phyloP scores from a whole-genome alignment of 2,888 invertebrate species.

The Netelia melanura region DNA sequence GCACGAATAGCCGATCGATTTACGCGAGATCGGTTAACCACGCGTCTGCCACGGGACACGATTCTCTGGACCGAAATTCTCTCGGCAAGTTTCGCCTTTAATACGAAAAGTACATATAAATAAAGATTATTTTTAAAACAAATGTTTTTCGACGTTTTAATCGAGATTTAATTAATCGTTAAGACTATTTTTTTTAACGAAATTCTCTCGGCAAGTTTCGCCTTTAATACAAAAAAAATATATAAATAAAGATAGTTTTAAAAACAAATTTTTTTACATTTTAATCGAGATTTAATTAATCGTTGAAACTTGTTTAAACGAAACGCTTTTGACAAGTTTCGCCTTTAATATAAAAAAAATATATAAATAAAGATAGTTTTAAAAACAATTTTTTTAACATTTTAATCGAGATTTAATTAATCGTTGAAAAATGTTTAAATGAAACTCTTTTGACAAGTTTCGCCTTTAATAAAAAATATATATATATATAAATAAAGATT shows the following conservation, averaged over 20 bases:
- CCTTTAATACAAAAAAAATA: neutral
- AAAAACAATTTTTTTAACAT: too few species aligned
- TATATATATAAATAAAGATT: neutral
- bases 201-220: neutral
- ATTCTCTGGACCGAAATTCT: slow-evolving; percentile 60
- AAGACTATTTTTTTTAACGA: neutral
- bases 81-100: neutral
- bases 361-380: too few species aligned
- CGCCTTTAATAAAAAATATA: neutral
- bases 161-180: too few species aligned
- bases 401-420: too few species aligned
- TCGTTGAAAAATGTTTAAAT: too few species aligned
- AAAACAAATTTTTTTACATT: neutral
- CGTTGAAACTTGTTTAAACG: too few species aligned
- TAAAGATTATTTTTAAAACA: neutral
- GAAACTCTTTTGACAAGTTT: neutral
- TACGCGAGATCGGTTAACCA: slow-evolving; percentile 44
- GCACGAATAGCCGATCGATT: slow-evolving; percentile 74
- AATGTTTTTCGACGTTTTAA: neutral
- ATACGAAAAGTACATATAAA: neutral
- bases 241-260: neutral
- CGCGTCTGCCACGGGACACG: slow-evolving; percentile 38
- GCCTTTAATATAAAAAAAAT: neutral
- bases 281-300: too few species aligned
- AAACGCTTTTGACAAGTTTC: too few species aligned